Percentiles rank a stretch among this genome's conserved stretches.
Evolutionary conservation across 2,888 invertebrate species (phyloP).

Genomic region (Mermis nigrescens): DNA sequence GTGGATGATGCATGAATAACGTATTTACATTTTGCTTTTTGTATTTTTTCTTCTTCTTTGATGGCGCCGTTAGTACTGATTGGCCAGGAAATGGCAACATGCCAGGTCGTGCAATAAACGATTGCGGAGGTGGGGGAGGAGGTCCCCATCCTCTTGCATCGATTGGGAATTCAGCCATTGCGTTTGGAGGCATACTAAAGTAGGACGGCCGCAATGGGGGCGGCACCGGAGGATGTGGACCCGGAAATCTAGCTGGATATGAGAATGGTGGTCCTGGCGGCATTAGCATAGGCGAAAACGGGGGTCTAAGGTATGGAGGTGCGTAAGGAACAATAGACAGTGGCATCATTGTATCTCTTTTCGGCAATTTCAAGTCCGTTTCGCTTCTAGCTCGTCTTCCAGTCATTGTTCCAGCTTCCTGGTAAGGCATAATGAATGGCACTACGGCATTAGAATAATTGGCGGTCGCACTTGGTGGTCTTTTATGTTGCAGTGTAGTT

Average conservation of each 20-base stretch:
- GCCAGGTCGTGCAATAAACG: too few species aligned
- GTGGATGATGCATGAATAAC: neutral
- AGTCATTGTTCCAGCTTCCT: constrained; percentile 1
- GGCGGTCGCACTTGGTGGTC: neutral
- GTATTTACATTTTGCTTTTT: too few species aligned
- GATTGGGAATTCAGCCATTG: too few species aligned
- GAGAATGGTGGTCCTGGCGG: neutral
- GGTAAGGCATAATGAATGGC: constrained; percentile 2
- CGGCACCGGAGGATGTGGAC: too few species aligned
- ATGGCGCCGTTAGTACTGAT: too few species aligned
- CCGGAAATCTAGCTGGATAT: too few species aligned
- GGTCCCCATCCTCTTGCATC: neutral
- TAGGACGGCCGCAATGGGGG: too few species aligned
- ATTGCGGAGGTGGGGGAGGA: too few species aligned
- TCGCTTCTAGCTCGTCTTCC: constrained; percentile 1
- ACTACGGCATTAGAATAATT: constrained; percentile 7
- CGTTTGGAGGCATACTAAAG: constrained; percentile 8
- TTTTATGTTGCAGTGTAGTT: neutral
- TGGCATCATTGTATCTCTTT: neutral
- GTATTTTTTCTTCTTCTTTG: too few species aligned
- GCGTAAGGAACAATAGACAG: too few species aligned
- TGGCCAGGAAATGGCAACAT: too few species aligned
- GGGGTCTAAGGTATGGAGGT: constrained; percentile 2
- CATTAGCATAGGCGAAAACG: neutral
- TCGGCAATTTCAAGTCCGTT: neutral